Evolutionary conservation across 2,888 invertebrate species (phyloP), one percentile per base, ranked within the genome.

Genomic region (Autographa pulchrina): DNA sequence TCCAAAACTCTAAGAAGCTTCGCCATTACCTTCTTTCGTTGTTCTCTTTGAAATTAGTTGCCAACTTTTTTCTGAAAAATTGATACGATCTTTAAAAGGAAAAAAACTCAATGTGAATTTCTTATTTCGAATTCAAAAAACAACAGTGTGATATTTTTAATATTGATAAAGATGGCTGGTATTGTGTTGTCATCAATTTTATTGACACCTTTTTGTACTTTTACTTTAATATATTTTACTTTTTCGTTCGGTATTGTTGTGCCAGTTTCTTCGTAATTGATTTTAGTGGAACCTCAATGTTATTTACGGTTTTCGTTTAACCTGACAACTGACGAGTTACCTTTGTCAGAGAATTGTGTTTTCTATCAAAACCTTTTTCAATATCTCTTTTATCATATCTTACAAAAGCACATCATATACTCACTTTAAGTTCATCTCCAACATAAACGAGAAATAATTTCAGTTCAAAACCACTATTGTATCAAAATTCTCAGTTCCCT

Each of bases 11-110:
- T 68, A 74, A 80, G 73, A 79, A 79, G 66, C 67, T 73, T 56
- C 70, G 43, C 80, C 71, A 82, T 80, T 82, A 80, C 80, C 67
- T 79, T 68, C 61, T 70, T 62, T 59, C 80, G 65, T 75, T 80
- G 67, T 82, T 73, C 82, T 65, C 80, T 82, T 80, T 82, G 65
- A 80, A 80, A 80, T 80, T 82, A 80, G 82, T 82, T 75, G 67
- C 32, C 59, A 79, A 79, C 80, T 82, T 80, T 77, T 78, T 73
- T 77, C 60, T 18, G 31, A 31, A 59, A 70, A 82, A 79, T 71
- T 75, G 80, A 80, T 80, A 79, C 73, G 65, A 78, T 81, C 75
- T 75, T 68, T 35, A 81, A 72, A 83, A 72, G 79, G 72, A 75
- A 81, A 68, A n/a, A 70, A 72, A 70, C 35, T 13, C 38, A 60